These are phyloP conservation scores for Crotalus viridis DNA, from an alignment of 2,113 vertebrate species.

Conservation along the genomic window DNA sequence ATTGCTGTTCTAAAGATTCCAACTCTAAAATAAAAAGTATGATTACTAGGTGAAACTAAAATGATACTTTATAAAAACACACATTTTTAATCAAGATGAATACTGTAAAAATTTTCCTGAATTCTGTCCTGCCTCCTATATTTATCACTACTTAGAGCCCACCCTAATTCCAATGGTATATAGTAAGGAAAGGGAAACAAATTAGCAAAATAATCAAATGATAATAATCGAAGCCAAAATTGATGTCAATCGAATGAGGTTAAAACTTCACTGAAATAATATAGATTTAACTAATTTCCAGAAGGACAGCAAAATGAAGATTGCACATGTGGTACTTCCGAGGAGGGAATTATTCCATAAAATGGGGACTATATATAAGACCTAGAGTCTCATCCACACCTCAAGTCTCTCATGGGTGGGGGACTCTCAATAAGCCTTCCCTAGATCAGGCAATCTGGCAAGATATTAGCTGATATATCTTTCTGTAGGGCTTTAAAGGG, in stretches of 20 bases:
- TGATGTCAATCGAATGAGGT: background rate
- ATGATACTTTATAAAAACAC: constrained; percentile 20
- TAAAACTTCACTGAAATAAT: background rate
- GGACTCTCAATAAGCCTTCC: background rate
- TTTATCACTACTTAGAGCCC: background rate
- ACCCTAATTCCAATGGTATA: background rate
- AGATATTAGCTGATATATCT: background rate
- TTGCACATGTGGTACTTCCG: background rate
- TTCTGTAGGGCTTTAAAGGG: background rate
- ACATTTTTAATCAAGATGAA: constrained; percentile 2
- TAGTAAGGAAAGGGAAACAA: background rate
- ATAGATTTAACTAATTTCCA: background rate
- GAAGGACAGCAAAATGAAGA: background rate
- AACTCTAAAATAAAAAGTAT: constrained; percentile 70
- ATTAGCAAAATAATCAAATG: background rate
- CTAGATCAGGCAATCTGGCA: background rate
- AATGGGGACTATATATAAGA: background rate
- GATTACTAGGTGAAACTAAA: constrained; percentile 30
- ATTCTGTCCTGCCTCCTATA: background rate
- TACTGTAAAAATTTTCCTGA: constrained; percentile 22
- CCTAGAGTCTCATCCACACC: background rate
- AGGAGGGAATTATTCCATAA: background rate
- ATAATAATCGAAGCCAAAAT: background rate
- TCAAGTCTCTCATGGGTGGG: background rate
- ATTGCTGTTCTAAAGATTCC: constrained; percentile 81